Evolutionary conservation across 2,113 vertebrate genomes (phyloP), one percentile per base, ranked within the genome.

Genomic region (Micronycteris hirsuta): DNA sequence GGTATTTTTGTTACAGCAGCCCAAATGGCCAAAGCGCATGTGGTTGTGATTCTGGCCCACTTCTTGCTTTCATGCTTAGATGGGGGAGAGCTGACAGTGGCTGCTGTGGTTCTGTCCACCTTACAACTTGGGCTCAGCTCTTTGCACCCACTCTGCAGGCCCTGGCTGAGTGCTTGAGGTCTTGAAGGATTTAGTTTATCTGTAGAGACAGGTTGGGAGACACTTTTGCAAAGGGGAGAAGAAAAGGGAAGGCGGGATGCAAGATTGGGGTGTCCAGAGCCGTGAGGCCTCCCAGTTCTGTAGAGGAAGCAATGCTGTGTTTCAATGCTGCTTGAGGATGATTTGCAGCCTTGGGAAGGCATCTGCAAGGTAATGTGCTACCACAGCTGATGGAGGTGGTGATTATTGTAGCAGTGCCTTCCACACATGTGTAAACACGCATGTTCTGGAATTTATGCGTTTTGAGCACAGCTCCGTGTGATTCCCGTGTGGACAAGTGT

Each of bases 361-460:
- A 38, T 10, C 61, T 1, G 4, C 58, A 9, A 33, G 45, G 7
- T n/a, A 26, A 47, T 3, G 54, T 58, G 58, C 77, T 31, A 13
- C 22, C 3, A 1, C 41, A 2, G 3, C 2, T 22, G 31, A n/a
- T 47, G 41, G 33, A 11, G 13, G 22, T 6, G 19, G 63, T 7
- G 81, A 73, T 15, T n/a, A n/a, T n/a, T n/a, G n/a, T n/a, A n/a
- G n/a, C n/a, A n/a, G n/a, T n/a, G n/a, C n/a, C n/a, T n/a, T n/a
- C n/a, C n/a, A n/a, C n/a, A n/a, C n/a, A n/a, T n/a, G n/a, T n/a
- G n/a, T n/a, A n/a, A n/a, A n/a, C n/a, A n/a, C n/a, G n/a, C n/a
- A n/a, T n/a, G n/a, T n/a, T n/a, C n/a, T n/a, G n/a, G n/a, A n/a
- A n/a, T n/a, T n/a, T n/a, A n/a, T n/a, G n/a, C n/a, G n/a, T n/a